These are phyloP conservation scores for Puffinus mauretanicus DNA, from an alignment of 2,113 vertebrate species.

Conservation along the genomic window DNA sequence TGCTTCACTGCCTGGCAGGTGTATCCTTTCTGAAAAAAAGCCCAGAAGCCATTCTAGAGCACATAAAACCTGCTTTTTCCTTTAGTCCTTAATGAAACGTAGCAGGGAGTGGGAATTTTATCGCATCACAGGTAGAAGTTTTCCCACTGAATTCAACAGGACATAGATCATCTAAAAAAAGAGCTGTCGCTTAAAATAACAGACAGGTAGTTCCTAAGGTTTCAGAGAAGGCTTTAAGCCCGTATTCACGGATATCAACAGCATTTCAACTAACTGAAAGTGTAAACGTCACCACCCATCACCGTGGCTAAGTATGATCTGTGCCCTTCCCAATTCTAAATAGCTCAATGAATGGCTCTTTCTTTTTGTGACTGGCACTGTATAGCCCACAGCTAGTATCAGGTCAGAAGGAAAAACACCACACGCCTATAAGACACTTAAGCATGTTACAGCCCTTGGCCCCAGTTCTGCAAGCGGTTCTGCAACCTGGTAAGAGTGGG, in stretches of 20 bases:
- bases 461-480: background rate
- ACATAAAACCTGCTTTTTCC: background rate
- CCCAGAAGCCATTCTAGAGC: background rate
- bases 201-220: background rate
- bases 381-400: background rate
- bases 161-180: background rate
- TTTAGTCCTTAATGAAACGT: background rate
- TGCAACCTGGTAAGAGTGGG: background rate
- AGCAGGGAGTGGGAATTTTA: background rate
- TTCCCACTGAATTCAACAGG: background rate
- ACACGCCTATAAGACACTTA: background rate
- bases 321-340: background rate
- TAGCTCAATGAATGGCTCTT: background rate
- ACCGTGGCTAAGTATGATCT: background rate
- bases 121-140: background rate
- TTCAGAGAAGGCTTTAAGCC: background rate
- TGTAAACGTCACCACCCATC: background rate
- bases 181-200: background rate
- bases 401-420: background rate
- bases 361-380: background rate
- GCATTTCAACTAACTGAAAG: background rate
- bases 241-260: background rate
- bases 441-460: background rate
- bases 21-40: background rate
- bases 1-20: background rate